phyloP scores from a whole-genome alignment of 1,140 invertebrate genomes.

The Trachelipus rathkii region DNA sequence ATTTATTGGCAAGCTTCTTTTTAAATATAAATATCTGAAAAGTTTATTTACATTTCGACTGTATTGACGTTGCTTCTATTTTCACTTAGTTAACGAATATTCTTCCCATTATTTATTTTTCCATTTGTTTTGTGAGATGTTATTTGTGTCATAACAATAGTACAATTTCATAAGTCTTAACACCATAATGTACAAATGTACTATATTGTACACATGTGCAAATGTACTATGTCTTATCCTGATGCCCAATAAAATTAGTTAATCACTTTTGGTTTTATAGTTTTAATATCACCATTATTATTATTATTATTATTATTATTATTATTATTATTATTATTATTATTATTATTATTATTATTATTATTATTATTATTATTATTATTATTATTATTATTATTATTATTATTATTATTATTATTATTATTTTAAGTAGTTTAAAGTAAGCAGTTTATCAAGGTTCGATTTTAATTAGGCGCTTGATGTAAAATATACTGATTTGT shows the following conservation, averaged over 20 bases:
- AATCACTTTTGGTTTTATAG: conserved; percentile 6
- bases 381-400: conserved; percentile 15
- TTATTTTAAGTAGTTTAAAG: neutral
- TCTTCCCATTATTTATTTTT: no score
- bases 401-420: conserved; percentile 15
- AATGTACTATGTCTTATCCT: neutral
- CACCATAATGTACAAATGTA: neutral
- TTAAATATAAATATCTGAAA: no score
- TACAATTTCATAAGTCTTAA: no score
- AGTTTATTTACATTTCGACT: no score
- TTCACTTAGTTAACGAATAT: no score
- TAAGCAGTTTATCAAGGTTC: conserved; percentile 7
- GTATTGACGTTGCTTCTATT: no score
- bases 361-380: neutral
- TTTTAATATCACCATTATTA: conserved; percentile 8
- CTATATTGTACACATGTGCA: neutral
- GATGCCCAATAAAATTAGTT: conserved; percentile 7
- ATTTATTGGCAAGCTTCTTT: no score
- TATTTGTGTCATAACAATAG: no score
- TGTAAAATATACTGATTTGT: no score
- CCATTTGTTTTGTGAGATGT: no score
- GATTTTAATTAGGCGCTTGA: neutral
- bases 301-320: conserved; percentile 12
- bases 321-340: conserved; percentile 15
- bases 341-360: conserved; percentile 12